Conservation (phyloP, 2,888 invertebrate species). For the Drosophila recens region DNA sequence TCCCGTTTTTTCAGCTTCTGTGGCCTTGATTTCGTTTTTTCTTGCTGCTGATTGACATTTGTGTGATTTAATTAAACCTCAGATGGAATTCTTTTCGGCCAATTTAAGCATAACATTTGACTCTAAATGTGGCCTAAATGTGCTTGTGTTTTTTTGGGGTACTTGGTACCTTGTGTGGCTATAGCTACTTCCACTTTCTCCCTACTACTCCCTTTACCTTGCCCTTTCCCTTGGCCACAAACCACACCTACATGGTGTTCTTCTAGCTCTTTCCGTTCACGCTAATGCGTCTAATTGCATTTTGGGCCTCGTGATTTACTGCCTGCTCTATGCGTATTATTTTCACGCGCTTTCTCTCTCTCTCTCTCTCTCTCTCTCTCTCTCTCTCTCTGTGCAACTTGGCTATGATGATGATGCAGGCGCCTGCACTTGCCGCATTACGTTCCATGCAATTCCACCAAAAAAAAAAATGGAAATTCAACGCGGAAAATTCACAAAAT, state of each 20-base stretch:
- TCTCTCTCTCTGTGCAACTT: slow-evolving; percentile 2
- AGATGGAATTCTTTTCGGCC: slow-evolving; percentile 57
- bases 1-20: too few relatives aligned
- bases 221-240: background rate
- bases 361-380: slow-evolving; percentile 3
- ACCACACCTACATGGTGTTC: background rate
- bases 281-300: slow-evolving; percentile 77
- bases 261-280: background rate
- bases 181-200: background rate
- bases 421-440: slow-evolving; percentile 49
- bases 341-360: slow-evolving; percentile 41
- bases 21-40: slow-evolving; percentile 3
- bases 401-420: slow-evolving; percentile 29
- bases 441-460: slow-evolving; percentile 22
- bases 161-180: background rate
- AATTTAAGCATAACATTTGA: slow-evolving; percentile 66
- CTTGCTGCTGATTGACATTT: slow-evolving; percentile 60
- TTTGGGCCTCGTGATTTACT: slow-evolving; percentile 65
- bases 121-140: slow-evolving; percentile 22
- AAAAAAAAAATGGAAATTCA: slow-evolving; percentile 14
- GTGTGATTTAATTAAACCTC: slow-evolving; percentile 75
- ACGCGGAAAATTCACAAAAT: slow-evolving; percentile 26
- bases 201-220: background rate
- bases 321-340: slow-evolving; percentile 51
- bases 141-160: slow-evolving; percentile 4